phyloP scores from a whole-genome alignment of 2,113 vertebrate genomes.

The Syrrhaptes paradoxus region DNA sequence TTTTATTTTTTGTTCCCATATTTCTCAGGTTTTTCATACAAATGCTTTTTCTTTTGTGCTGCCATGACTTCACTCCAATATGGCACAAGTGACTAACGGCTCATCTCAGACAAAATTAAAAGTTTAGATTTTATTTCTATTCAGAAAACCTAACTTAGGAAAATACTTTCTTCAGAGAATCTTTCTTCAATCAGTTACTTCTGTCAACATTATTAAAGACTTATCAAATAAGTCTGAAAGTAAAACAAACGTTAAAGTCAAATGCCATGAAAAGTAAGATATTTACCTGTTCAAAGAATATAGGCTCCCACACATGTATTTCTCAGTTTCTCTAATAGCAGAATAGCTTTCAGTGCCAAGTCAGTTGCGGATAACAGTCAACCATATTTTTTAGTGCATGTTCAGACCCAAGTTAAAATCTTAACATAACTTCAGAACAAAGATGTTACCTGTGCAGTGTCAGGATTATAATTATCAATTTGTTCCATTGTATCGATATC shows the following conservation, averaged over 20 bases:
- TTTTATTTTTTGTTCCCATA: neutral
- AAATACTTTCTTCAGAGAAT: neutral
- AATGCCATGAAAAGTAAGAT: neutral
- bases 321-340: neutral
- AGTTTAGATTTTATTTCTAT: neutral
- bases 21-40: neutral
- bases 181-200: neutral
- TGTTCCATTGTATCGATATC: conserved; percentile 86
- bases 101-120: neutral
- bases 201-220: neutral
- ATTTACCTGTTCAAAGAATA: neutral
- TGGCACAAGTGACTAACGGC: neutral
- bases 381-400: neutral
- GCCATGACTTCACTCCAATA: neutral
- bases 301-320: too few species aligned
- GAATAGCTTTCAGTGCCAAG: neutral
- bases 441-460: conserved; percentile 63
- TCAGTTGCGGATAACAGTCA: neutral
- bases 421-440: neutral
- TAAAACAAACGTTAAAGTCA: neutral
- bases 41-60: neutral
- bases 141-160: neutral
- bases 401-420: neutral
- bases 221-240: neutral
- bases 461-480: conserved; percentile 88